Base-by-base conservation (phyloP, 2,888 invertebrate species). In the Drosophila paramelanica region DNA sequence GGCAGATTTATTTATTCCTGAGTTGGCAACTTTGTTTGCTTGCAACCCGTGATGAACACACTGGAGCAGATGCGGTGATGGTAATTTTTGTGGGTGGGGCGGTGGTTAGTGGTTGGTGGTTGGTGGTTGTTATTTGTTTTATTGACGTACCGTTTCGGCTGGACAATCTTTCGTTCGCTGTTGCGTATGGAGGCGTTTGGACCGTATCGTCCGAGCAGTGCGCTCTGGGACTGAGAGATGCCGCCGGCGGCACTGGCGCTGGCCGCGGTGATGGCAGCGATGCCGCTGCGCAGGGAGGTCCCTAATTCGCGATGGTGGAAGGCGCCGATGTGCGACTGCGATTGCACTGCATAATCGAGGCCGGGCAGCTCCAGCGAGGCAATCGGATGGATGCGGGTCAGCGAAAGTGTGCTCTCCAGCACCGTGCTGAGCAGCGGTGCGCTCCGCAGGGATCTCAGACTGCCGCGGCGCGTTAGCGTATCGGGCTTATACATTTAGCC, bases 381-480 rank as follows among this genome's bases (percentile, higher is more conserved):
- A 73, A 92, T 92, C 82, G 92, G 92, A 87, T 92, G 92, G 77
- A 92, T 92, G 85, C 92, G 92, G 79, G 92, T 91, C 81, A 92
- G 81, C 77, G 92, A 92, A 66, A 93, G 89, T 51, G 92, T 92
- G 81, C 91, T 92, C 83, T 92, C 92, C 77, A 92, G 87, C 53
- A 92, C 91, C 80, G 92, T 92, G 79, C 92, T 92, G 67, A 93
- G 91, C 81, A 92, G 79, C 67, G 93, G 93, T 66, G 93, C 93
- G 83, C 93, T 92, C 86, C 92, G 91, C 76, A 92, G 92, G 84
- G 92, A 92, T 91, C 92, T 92, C 82, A 93, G 90, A 89, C 92
- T 93, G 91, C 92, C 91, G 87, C 92, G 92, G 84, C 92, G 89
- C 80, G 90, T 90, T 73, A 91, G 73, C n/a, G 92, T 89, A 67